Evolutionary conservation across 1,140 invertebrate species (phyloP).

Genomic region (Brachionus plicatilis): DNA sequence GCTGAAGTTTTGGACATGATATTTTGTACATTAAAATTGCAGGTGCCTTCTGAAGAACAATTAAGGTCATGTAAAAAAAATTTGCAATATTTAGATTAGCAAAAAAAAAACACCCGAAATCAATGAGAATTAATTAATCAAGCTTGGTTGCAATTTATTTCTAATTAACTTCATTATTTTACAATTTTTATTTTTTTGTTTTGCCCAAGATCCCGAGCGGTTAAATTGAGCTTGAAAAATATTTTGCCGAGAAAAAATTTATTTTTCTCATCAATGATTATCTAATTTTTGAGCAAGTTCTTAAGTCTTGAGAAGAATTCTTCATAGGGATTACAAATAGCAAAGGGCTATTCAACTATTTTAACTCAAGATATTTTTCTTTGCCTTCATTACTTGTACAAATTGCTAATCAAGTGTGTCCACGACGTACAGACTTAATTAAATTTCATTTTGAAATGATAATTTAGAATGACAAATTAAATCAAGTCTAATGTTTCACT

Average conservation of each 20-base stretch:
- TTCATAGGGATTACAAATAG: background rate
- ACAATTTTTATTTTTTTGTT: background rate
- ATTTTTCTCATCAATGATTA: background rate
- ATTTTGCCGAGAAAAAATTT: background rate
- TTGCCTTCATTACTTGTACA: background rate
- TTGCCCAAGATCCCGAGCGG: background rate
- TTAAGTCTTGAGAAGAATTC: background rate
- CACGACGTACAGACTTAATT: background rate
- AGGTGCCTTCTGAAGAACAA: background rate
- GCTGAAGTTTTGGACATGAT: background rate
- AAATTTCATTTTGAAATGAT: constrained; percentile 22
- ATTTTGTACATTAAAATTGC: background rate
- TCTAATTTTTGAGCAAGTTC: background rate
- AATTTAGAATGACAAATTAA: background rate
- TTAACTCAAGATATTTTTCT: background rate
- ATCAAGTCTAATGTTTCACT: constrained; percentile 12
- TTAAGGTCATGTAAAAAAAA: background rate
- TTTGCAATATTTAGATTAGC: background rate
- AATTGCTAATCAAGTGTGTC: constrained; percentile 24
- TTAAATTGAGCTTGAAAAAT: background rate
- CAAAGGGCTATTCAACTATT: background rate
- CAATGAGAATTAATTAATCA: background rate
- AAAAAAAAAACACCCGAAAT: background rate
- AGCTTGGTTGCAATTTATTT: background rate
- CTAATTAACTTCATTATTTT: background rate